Evolutionary conservation across 2,888 invertebrate genomes (phyloP), one percentile per base, ranked within the genome.

Genomic region (Brachypalpus laphriformis): DNA sequence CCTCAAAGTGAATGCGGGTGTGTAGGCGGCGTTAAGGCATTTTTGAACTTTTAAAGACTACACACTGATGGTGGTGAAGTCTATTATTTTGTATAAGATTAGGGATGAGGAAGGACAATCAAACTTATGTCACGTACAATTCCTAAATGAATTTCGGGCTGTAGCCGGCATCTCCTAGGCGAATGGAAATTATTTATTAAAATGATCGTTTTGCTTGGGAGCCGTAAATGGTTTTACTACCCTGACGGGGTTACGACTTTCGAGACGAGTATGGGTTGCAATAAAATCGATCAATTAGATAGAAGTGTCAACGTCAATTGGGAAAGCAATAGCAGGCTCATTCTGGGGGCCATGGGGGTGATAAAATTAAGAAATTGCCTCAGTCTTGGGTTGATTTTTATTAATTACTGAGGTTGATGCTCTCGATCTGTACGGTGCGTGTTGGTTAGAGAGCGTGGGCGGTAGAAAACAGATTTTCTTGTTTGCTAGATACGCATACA

Each of bases 201-300:
- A 65, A 34, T 31, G 45, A 65, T 65, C 28, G 45, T 34, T 42
- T 49, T 63, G 49, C 31, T 40, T 25, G 18, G 47, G 49, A 49
- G 56, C 16, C 45, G 14, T 42, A 42, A 51, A 40, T 72, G 28
- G 61, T 20, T 61, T 51, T 59, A 71, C 16, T 18, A 18, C 57
- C 56, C 5, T 42, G 20, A 28, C 7, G 9, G 11, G 11, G 6
- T 22, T 1, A 28, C 11, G 20, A 28, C 0, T n/a, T 34, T n/a
- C 7, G 34, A n/a, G 16, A 47, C 9, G 22, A 8, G 56, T 28
- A 25, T 14, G 37, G 57, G 9, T 57, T 56, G 63, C 40, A 54
- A 54, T 51, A 37, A 68, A 78, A 78, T 82, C 72, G 57, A 78
- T 63, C 72, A 82, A 82, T 68, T 72, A 68, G 45, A 45, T 72